phyloP scores from a whole-genome alignment of 2,888 invertebrate species.

The Lasioglossum villosulum region DNA sequence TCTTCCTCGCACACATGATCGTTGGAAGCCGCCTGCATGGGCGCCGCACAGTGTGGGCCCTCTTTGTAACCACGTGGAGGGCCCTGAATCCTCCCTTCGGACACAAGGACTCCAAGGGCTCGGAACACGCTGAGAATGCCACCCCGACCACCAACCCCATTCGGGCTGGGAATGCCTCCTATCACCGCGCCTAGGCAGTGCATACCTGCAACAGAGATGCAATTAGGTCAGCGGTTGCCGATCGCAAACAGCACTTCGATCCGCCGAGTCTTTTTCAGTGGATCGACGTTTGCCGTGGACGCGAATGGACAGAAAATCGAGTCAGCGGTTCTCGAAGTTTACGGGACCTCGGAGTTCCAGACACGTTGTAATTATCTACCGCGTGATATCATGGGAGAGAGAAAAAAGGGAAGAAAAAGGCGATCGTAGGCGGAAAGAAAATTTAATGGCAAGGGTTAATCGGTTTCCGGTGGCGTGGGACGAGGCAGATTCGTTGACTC shows the following conservation, averaged over 20 bases:
- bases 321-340: not conserved
- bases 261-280: not conserved
- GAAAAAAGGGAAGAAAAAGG: not conserved
- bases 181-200: constrained; percentile 83
- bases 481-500: not conserved
- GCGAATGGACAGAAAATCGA: not conserved
- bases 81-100: constrained; percentile 83
- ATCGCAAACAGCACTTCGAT: not conserved
- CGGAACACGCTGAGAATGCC: constrained; percentile 81
- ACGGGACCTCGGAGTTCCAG: not conserved
- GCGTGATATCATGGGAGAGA: too few species aligned
- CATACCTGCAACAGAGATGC: constrained; percentile 78
- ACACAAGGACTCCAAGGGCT: constrained; percentile 83
- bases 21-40: constrained; percentile 82
- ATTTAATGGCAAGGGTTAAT: not conserved
- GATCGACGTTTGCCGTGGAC: not conserved
- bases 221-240: not conserved
- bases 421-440: not conserved
- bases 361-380: not conserved
- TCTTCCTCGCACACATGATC: constrained; percentile 85
- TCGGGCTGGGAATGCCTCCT: constrained; percentile 76
- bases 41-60: constrained; percentile 88
- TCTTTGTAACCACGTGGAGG: constrained; percentile 87
- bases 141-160: constrained; percentile 78
- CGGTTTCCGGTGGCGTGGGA: constrained; percentile 1